Evolutionary conservation across 2,113 vertebrate genomes (phyloP), one percentile per base, ranked within the genome.

Genomic region (Sterrhoptilus dennistouni): DNA sequence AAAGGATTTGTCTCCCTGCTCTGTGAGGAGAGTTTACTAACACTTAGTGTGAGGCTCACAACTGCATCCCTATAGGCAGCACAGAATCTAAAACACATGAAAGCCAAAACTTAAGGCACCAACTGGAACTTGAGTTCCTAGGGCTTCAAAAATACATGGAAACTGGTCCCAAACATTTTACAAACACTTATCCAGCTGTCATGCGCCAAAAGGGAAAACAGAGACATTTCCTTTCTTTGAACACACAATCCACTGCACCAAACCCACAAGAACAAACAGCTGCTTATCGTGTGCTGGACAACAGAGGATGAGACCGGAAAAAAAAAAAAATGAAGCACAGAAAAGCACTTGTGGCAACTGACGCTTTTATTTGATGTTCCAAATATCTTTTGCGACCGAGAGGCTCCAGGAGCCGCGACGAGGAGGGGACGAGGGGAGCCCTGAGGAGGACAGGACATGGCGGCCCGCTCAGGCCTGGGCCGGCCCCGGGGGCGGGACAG

Each of bases 381-480:
- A 36, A 65, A 14, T 18, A 57, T 13, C 59, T 33, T 31, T 10
- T 1, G 50, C 25, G 14, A 50, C 15, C 12, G 33, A 29, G 21
- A 6, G 7, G 31, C 9, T 12, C 1, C 6, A 3, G 36, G 63
- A 7, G 14, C 31, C 16, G 11, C 3, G 7, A 1, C 4, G 5
- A 7, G 9, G 12, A 6, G 7, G 11, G 12, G 14, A 11, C 0
- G 5, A 0, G 1, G 4, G 1, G 1, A 59, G 2, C 24, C 3
- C 16, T 0, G 33, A 7, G 4, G 4, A 0, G 5, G 1, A 12
- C 0, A 23, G 2, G 0, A 1, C 0, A 0, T 0, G 1, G 4
- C 9, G 11, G 9, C 14, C n/a, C n/a, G n/a, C 4, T 4, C 14
- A 14, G 2, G 0, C 2, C n/a, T 0, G 5, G 0, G 28, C 14